These are phyloP conservation scores for Masticophis lateralis DNA, from an alignment of 2,797 vertebrate genomes.

Conservation along the genomic window DNA sequence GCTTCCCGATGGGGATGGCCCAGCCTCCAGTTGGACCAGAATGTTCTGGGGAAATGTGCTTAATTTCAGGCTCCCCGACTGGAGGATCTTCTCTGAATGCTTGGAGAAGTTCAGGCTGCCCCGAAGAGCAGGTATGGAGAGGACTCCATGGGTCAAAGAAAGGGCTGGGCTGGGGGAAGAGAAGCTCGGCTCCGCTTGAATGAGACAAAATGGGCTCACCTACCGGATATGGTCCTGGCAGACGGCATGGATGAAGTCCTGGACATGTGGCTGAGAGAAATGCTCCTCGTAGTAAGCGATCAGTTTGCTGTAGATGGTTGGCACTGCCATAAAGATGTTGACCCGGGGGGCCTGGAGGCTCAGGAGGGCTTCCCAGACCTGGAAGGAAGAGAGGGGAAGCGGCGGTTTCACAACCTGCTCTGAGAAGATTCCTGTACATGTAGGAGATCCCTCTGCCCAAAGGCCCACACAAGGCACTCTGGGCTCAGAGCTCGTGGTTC, in stretches of 20 bases:
- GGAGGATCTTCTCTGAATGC: neutral
- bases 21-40: neutral
- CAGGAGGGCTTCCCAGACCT: conserved; percentile 88
- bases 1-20: too few species aligned
- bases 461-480: neutral
- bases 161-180: neutral
- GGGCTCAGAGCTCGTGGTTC: too few species aligned
- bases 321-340: conserved; percentile 93
- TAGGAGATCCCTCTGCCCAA: neutral
- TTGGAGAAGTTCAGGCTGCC: neutral
- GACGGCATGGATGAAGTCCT: conserved; percentile 82
- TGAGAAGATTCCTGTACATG: neutral
- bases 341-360: conserved; percentile 72
- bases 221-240: conserved; percentile 90
- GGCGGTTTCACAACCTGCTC: neutral
- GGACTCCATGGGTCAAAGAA: neutral
- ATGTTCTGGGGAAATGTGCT: neutral
- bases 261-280: conserved; percentile 79
- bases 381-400: neutral
- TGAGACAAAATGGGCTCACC: neutral
- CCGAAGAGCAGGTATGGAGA: neutral
- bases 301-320: conserved; percentile 89
- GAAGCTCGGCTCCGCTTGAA: too few species aligned
- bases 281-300: conserved; percentile 83
- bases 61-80: neutral